Evolutionary conservation across 1,140 invertebrate genomes (phyloP), one percentile per base, ranked within the genome.

Genomic region (Scylla paramamosain): DNA sequence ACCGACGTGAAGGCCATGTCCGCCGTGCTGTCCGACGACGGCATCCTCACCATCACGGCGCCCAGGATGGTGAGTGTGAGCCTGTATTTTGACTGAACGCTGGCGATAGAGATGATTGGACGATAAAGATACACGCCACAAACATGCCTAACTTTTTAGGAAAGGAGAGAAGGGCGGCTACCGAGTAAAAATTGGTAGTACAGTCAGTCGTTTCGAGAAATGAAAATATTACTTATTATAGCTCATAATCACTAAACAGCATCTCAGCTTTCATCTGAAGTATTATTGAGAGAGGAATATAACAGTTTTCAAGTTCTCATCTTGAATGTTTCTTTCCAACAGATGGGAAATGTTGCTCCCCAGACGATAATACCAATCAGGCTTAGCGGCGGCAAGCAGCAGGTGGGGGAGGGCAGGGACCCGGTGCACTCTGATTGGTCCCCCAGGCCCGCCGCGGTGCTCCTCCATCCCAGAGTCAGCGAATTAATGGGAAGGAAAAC

Each of bases 1-100:
- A 97, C 97, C 46, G 97, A 98, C 95, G 96, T 97, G 0, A 97
- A 98, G 4, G 97, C 97, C 77, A 98, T 98, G 0, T 97, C 97
- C 67, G 98, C 98, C 0, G 97, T 97, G 6, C 96, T 99, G 89
- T 98, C 98, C 8, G 98, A 98, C 0, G 98, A 98, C 96, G 98
- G 98, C 8, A 97, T 98, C 59, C 96, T 98, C 48, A 98, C 98
- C 0, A 97, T 98, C 29, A 97, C 97, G 14, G 98, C 98, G 0
- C 98, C 98, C 0, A 98, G 96, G 94, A 96, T 1, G 25, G 94
- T 95, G 32, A 90, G 59, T 46, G 29, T 0, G 28, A 28, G 0
- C 8, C 8, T 52, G 52, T 10, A 29, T 25, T 29, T 1, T 89
- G 28, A 7, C 32, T 12, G 39, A 14, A 39, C 31, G 39, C 16